These are phyloP conservation scores for Harpalus rufipes DNA, from an alignment of 2,888 invertebrate genomes.

Conservation along the genomic window DNA sequence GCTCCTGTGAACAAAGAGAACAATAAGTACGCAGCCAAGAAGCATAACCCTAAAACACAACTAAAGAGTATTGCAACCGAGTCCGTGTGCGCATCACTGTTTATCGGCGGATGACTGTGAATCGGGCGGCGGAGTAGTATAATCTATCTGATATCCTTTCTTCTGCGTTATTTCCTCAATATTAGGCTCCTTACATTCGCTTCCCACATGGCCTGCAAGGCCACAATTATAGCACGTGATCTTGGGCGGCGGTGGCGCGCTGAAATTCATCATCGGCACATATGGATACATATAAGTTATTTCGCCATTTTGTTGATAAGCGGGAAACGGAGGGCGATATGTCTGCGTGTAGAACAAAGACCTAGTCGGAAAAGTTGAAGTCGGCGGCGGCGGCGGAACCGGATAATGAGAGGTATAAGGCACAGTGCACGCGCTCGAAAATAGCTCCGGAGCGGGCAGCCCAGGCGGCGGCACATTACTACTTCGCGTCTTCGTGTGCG, in stretches of 20 bases:
- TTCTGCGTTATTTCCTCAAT: constrained; percentile 94
- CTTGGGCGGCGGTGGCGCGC: constrained; percentile 80
- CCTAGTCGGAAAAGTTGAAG: constrained; percentile 70
- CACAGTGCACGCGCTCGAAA: constrained; percentile 76
- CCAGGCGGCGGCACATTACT: constrained; percentile 70
- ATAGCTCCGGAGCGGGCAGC: constrained; percentile 68
- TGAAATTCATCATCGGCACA: constrained; percentile 74
- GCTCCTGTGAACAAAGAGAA: constrained; percentile 42
- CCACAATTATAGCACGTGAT: constrained; percentile 96
- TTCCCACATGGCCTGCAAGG: constrained; percentile 88
- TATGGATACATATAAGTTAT: constrained; percentile 76
- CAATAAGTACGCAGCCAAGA: constrained; percentile 58
- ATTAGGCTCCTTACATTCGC: constrained; percentile 93
- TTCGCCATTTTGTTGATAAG: constrained; percentile 79
- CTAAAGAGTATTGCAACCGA: constrained; percentile 47
- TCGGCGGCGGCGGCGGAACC: constrained; percentile 75
- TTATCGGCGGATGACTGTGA: constrained; percentile 24
- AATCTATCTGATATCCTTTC: constrained; percentile 85
- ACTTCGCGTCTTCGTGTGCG: constrained; percentile 74
- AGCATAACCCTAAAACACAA: constrained; percentile 33
- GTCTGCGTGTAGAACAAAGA: constrained; percentile 74
- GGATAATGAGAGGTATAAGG: constrained; percentile 78
- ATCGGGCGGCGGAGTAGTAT: constrained; percentile 70
- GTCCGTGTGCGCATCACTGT: constrained; percentile 7
- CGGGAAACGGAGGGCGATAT: constrained; percentile 75